Evolutionary conservation across 2,113 vertebrate species (phyloP), one percentile per base, ranked within the genome.

Genomic region (Hemibagrus wyckioides): DNA sequence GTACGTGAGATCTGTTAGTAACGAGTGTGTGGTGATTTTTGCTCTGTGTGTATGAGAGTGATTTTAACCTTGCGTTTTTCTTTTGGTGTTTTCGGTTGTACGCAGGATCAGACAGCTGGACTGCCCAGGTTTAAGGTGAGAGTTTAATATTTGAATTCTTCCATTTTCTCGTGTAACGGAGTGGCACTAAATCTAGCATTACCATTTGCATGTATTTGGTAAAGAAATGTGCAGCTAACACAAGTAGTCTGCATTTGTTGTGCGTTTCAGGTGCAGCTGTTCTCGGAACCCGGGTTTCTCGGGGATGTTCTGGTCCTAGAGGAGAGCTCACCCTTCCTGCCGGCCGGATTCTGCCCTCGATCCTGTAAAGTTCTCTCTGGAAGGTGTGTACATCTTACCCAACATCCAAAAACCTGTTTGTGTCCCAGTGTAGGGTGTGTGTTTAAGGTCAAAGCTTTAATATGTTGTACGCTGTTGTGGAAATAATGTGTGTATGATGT

Each of bases 291-390:
- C 80, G 93, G 91, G 87, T 98, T 97, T 93, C 95, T 96, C 93
- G 98, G 98, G 76, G 87, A 75, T 61, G 90, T 93, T 91, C 91
- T 97, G 92, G 39, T 92, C 89, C 94, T 97, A 92, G 96, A 97
- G 89, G 95, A 95, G 91, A 96, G 93, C 57, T 65, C 90, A 54
- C 90, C 91, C 82, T 94, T 93, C 63, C 95, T 99, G 90, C 95
- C 95, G 2, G 93, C 94, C 13, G 95, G 92, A n/a, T 97, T 99
- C 92, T 89, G 88, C 85, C 92, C 95, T 61, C 95, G 93, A 89
- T 99, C 98, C 90, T 98, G 97, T 92, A 97, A 96, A 91, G 95
- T 99, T 90, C 88, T 96, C 90, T 93, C 95, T 91, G 97, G 98
- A 94, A 97, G 97, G 98, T 98, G 92, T 93, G 77, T 56, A 36